Conservation (phyloP, 2,888 invertebrate species). For the Drosophila anomalipes region DNA sequence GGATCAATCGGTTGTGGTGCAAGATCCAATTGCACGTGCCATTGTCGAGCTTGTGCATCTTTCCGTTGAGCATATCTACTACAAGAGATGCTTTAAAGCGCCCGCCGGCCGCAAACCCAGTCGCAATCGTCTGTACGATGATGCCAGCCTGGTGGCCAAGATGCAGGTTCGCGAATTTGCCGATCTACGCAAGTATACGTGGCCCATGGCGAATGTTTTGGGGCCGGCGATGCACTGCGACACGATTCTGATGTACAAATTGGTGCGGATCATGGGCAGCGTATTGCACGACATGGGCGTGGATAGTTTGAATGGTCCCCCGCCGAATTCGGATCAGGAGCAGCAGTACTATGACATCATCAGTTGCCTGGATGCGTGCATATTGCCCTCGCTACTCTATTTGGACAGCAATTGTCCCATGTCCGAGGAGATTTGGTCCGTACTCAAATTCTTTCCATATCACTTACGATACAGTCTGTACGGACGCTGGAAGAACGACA, state of each 20-base stretch:
- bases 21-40: slow-evolving; percentile 91
- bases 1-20: slow-evolving; percentile 91
- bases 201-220: slow-evolving; percentile 94
- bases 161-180: slow-evolving; percentile 88
- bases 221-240: slow-evolving; percentile 96
- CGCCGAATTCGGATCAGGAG: slow-evolving; percentile 84
- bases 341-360: slow-evolving; percentile 93
- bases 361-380: slow-evolving; percentile 93
- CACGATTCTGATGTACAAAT: slow-evolving; percentile 95
- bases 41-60: slow-evolving; percentile 93
- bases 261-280: slow-evolving; percentile 87
- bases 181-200: slow-evolving; percentile 90
- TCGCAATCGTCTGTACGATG: slow-evolving; percentile 85
- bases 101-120: slow-evolving; percentile 87
- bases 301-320: slow-evolving; percentile 83
- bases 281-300: slow-evolving; percentile 84
- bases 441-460: slow-evolving; percentile 94
- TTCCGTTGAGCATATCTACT: slow-evolving; percentile 94
- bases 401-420: slow-evolving; percentile 98
- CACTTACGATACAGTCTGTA: slow-evolving; percentile 94
- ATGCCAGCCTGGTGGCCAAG: slow-evolving; percentile 72
- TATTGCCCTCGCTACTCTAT: slow-evolving; percentile 95
- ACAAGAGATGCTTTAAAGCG: slow-evolving; percentile 90
- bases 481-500: slow-evolving; percentile 98
- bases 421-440: slow-evolving; percentile 97